phyloP scores from a whole-genome alignment of 35 echinoderm and acorn worm genomes.

The Lytechinus pictus region DNA sequence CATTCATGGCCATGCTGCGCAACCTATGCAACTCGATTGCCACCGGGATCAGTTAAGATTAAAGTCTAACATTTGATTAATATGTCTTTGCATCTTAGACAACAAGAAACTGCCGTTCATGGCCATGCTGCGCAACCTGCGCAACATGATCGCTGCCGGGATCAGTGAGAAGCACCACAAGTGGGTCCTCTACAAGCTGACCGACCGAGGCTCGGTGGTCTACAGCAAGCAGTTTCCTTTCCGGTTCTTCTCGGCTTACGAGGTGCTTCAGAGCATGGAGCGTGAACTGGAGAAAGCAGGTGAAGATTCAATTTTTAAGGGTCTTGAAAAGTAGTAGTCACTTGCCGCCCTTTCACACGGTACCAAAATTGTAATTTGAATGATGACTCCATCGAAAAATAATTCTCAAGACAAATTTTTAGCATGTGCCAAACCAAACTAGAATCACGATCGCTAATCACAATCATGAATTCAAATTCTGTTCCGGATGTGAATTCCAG shows the following conservation, averaged over 20 bases:
- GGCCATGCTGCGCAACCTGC: constrained; percentile 97
- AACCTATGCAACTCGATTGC: constrained; percentile 92
- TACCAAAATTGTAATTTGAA: too few species aligned
- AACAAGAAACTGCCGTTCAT: constrained; percentile 98
- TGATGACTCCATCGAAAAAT: too few species aligned
- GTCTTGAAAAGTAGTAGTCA: too few species aligned
- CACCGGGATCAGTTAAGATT: constrained; percentile 76
- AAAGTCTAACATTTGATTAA: background rate
- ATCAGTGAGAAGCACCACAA: constrained; percentile 80
- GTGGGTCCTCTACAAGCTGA: constrained; percentile 87
- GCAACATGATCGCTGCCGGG: constrained; percentile 90
- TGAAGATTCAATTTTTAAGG: background rate
- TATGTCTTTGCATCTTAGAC: constrained; percentile 53
- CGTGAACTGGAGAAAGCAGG: constrained; percentile 56
- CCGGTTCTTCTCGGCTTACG: constrained; percentile 95
- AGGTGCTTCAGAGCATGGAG: constrained; percentile 79
- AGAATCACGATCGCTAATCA: too few species aligned
- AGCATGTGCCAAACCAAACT: too few species aligned
- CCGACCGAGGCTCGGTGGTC: constrained; percentile 81
- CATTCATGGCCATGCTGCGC: constrained; percentile 98
- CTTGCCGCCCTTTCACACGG: too few species aligned
- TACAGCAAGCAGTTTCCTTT: constrained; percentile 99
- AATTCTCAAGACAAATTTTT: too few species aligned
- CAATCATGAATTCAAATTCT: too few species aligned
- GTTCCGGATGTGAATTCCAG: too few species aligned